A percentile compares a stretch with the other conserved stretches of the same genome.
Conservation (phyloP, 2,113 vertebrate species). For the Xenotilapia flavipinnis region DNA sequence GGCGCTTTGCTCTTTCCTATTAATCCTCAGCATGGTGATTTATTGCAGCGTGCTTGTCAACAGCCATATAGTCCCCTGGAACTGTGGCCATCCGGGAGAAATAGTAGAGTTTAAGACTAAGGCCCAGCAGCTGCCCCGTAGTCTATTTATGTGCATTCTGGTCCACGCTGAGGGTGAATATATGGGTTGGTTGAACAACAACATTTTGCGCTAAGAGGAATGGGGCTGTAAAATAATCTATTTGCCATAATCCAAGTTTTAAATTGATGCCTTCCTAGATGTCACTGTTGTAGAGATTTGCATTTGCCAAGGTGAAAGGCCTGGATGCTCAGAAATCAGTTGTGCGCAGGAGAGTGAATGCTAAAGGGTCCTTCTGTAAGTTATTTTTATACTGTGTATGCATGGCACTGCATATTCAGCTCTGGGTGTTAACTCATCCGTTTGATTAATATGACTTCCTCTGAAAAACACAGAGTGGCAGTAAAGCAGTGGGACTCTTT, state of each 20-base stretch:
- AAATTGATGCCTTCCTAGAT: conserved; percentile 34
- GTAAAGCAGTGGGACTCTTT: not conserved
- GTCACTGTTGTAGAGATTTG: conserved; percentile 18
- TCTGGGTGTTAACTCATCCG: conserved; percentile 2
- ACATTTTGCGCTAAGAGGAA: conserved; percentile 19
- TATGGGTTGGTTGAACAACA: conserved; percentile 32
- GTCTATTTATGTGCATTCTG: conserved; percentile 42
- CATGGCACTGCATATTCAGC: conserved; percentile 3
- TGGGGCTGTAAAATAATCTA: conserved; percentile 23
- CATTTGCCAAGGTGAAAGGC: conserved; percentile 48
- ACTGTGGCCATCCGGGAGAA: conserved; percentile 32
- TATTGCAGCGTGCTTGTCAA: conserved; percentile 61
- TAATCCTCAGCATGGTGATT: conserved; percentile 67
- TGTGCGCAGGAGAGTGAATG: not conserved
- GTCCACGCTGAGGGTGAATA: conserved; percentile 11
- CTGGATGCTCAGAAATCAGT: conserved; percentile 31
- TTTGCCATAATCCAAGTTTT: conserved; percentile 41
- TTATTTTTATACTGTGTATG: conserved; percentile 9
- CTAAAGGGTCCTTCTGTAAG: conserved; percentile 13
- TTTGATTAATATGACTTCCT: not conserved
- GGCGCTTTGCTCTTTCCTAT: conserved; percentile 63
- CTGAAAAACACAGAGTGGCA: not conserved
- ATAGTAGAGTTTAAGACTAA: conserved; percentile 44
- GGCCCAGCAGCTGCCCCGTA: conserved; percentile 26
- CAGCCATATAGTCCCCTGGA: conserved; percentile 49